Base-by-base conservation (phyloP, 2,113 vertebrate genomes). In the Rhabdornis inornatus region DNA sequence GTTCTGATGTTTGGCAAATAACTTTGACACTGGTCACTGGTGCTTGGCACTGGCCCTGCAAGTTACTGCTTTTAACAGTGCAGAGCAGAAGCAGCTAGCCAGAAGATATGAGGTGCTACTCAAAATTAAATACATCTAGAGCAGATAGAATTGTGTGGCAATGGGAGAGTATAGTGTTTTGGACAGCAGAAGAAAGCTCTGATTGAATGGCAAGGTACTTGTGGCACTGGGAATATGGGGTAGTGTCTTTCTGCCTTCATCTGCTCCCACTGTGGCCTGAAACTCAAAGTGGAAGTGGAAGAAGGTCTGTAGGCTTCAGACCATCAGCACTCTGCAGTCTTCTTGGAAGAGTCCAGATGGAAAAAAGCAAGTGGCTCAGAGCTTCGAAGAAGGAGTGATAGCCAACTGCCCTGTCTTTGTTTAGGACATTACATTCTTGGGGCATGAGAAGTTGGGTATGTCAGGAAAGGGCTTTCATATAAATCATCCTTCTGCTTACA, bases 381-480 rank as follows among this genome's bases (percentile, higher is more conserved):
- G 47, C 59, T 86, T 97, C 65, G 78, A 90, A 65, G 69, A 28
- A 40, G 47, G 24, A 83, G 13, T 55, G 28, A 42, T 66, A 70
- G n/a, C 33, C 68, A 74, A 50, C 45, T 95, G 65, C 53, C 65
- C 37, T 82, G 89, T 71, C 66, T 42, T 79, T 87, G 53, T 87
- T 91, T 82, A 64, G 69, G 69, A 85, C 74, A 37, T 77, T 65
- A 31, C 77, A 64, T 94, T 96, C 69, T 92, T 88, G 23, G 81
- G 70, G 59, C 72, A 82, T 90, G 86, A 88, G 79, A 82, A 82
- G 27, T 23, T 90, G 27, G 65, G 60, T 39, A 72, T 82, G 72
- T 94, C 91, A 94, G 94, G 82, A 94, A 90, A 94, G 72, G 68
- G 6, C 53, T 95, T 93, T 96, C 39, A 2, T 89, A 63, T 81